Percentiles rank a stretch among this genome's conserved stretches.
phyloP scores from a whole-genome alignment of 2,888 invertebrate species.

The Drosophila algonquin region DNA sequence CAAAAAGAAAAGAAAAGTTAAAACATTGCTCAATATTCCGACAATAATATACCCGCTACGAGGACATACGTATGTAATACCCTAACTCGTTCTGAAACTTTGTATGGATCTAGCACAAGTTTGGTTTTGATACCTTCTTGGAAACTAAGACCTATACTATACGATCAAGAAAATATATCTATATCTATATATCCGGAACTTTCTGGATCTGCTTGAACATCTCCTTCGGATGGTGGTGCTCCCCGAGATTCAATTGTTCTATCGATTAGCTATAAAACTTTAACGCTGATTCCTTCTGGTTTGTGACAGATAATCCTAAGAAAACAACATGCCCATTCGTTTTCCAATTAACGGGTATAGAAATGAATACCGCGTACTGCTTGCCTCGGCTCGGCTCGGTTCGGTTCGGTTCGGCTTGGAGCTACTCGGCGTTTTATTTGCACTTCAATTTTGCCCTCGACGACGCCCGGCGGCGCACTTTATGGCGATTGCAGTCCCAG shows the following conservation, averaged over 20 bases:
- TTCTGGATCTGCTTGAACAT: background rate
- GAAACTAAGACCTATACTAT: no score
- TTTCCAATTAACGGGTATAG: background rate
- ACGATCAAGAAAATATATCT: no score
- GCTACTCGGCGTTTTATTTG: conserved; percentile 73
- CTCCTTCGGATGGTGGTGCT: no score
- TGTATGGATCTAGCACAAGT: no score
- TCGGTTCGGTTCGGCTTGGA: background rate
- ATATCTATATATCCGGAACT: no score
- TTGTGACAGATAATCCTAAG: background rate
- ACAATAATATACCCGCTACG: background rate
- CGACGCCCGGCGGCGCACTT: conserved; percentile 60
- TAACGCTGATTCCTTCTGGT: background rate
- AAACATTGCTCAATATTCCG: background rate
- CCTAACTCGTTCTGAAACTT: no score
- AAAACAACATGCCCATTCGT: background rate
- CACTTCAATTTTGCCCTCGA: conserved; percentile 76
- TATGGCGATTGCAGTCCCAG: conserved; percentile 78
- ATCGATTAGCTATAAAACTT: no score
- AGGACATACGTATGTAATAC: no score
- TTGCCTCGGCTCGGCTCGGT: background rate
- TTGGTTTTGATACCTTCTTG: no score
- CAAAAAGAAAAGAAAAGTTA: conserved; percentile 14
- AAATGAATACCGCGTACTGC: background rate
- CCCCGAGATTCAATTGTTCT: no score